These are phyloP conservation scores for Rhagium mordax DNA, from an alignment of 2,888 invertebrate species.

Conservation along the genomic window DNA sequence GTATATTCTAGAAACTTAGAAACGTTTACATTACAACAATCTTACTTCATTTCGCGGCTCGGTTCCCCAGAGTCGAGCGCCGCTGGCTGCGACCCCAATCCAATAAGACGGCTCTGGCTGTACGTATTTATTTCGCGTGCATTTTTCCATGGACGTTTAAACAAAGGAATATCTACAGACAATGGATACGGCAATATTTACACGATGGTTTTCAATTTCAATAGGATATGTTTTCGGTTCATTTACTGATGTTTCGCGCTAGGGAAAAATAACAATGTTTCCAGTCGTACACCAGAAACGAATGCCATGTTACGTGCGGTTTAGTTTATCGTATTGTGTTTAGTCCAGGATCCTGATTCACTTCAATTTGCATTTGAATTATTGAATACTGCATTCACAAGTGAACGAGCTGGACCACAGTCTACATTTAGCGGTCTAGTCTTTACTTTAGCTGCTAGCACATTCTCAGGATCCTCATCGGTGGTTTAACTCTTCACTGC, in stretches of 20 bases:
- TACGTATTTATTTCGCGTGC: not conserved
- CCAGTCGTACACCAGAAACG: not conserved
- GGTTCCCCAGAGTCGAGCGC: not conserved
- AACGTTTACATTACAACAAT: too few species aligned
- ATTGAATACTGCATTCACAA: not conserved
- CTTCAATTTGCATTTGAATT: not conserved
- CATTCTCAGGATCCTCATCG: too few species aligned
- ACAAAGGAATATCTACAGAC: conserved; percentile 15
- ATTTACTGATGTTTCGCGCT: conserved; percentile 24
- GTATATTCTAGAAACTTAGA: too few species aligned
- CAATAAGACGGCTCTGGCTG: not conserved
- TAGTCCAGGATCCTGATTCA: not conserved
- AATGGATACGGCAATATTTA: conserved; percentile 27
- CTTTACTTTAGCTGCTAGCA: too few species aligned
- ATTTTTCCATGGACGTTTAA: conserved; percentile 16
- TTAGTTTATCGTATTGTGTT: conserved; percentile 6
- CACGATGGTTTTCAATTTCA: conserved; percentile 29
- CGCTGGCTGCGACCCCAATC: not conserved
- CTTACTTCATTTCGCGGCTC: not conserved
- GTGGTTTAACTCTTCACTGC: too few species aligned
- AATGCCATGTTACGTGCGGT: not conserved
- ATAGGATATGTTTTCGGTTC: conserved; percentile 34
- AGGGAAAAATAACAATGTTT: conserved; percentile 15
- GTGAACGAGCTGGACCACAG: too few species aligned
- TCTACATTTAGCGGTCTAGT: too few species aligned